A percentile compares a stretch with the other conserved stretches of the same genome.
Evolutionary conservation across 2,888 invertebrate genomes (phyloP).

Genomic region (Achlya flavicornis): DNA sequence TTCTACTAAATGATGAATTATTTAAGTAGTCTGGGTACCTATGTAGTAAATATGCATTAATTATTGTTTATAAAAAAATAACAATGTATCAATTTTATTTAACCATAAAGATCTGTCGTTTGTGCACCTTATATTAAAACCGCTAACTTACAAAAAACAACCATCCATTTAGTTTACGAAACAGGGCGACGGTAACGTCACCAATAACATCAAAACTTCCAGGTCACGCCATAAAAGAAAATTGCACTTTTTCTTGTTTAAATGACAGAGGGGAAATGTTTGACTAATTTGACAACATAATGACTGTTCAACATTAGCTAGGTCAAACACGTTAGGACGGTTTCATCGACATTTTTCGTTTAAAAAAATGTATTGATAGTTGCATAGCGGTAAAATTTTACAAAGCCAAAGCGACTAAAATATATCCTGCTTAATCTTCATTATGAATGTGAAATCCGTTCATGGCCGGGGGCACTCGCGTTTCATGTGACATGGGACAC

Average conservation of each 20-base stretch:
- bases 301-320: constrained; percentile 55
- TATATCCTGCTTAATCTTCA: constrained; percentile 63
- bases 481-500: constrained; percentile 78
- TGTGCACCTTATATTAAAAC: neutral
- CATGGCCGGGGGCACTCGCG: constrained; percentile 69
- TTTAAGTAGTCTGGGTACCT: neutral
- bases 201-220: constrained; percentile 64
- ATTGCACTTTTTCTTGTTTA: constrained; percentile 67
- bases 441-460: constrained; percentile 74
- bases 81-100: too few relatives aligned
- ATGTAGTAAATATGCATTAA: too few relatives aligned
- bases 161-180: neutral
- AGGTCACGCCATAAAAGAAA: constrained; percentile 69
- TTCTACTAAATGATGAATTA: constrained; percentile 20
- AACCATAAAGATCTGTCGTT: neutral
- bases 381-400: constrained; percentile 41
- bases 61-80: too few relatives aligned
- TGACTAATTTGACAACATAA: constrained; percentile 70
- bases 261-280: constrained; percentile 62
- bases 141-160: neutral
- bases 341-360: constrained; percentile 40
- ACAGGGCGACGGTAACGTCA: constrained; percentile 31
- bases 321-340: constrained; percentile 47
- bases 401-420: constrained; percentile 40
- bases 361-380: constrained; percentile 39